Conservation (phyloP, 1,140 invertebrate genomes). For the Cydia amplana region DNA sequence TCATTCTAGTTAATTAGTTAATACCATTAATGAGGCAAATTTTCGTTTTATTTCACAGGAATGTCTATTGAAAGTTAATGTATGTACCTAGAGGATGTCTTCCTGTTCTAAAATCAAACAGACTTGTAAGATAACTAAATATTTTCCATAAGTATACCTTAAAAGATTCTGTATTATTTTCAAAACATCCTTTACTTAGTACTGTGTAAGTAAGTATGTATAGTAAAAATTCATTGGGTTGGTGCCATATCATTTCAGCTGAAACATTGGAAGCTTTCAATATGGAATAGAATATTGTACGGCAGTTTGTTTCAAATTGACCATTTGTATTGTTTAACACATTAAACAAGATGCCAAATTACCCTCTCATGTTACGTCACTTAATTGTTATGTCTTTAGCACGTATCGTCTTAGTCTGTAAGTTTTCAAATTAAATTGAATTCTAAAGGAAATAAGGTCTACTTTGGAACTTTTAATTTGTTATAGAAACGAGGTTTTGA, state of each 20-base stretch:
- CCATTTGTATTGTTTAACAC: constrained; percentile 42
- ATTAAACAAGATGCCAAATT: constrained; percentile 35
- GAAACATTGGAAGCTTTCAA: constrained; percentile 36
- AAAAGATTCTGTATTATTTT: too few species aligned
- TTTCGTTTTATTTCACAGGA: too few species aligned
- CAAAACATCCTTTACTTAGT: too few species aligned
- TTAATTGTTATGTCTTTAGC: not conserved
- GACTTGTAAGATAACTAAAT: too few species aligned
- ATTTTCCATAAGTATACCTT: too few species aligned
- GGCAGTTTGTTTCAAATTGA: constrained; percentile 48
- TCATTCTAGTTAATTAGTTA: too few species aligned
- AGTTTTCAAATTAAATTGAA: not conserved
- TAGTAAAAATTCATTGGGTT: constrained; percentile 23
- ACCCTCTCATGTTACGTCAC: constrained; percentile 50
- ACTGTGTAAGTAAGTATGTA: not conserved
- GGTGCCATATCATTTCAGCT: constrained; percentile 33
- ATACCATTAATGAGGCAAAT: too few species aligned
- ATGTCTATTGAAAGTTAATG: too few species aligned
- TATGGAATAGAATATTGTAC: constrained; percentile 32
- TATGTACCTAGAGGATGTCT: too few species aligned
- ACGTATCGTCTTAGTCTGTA: not conserved
- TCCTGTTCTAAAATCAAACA: too few species aligned
- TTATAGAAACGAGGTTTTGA: not conserved
- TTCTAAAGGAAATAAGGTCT: not conserved
- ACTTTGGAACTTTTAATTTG: not conserved